phyloP scores from a whole-genome alignment of 2,888 invertebrate species.

The Creontiades dilutus region DNA sequence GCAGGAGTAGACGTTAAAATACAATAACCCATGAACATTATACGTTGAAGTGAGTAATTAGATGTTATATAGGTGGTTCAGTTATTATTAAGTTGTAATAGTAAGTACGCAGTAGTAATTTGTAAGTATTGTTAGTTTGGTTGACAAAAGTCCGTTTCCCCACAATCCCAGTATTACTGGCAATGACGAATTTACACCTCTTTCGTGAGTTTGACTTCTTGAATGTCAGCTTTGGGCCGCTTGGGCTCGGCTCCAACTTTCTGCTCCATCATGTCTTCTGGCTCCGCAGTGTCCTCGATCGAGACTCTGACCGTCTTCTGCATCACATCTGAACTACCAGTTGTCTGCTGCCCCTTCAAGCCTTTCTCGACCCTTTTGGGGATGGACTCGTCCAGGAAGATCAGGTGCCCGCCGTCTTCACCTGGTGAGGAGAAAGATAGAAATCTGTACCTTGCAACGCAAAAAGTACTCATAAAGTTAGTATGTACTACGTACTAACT shows the following conservation, averaged over 20 bases:
- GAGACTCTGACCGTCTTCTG: constrained; percentile 27
- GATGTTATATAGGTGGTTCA: too few species aligned
- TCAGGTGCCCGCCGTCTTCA: background rate
- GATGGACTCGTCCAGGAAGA: constrained; percentile 55
- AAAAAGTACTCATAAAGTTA: too few species aligned
- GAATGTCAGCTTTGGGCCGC: constrained; percentile 1
- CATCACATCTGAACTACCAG: background rate
- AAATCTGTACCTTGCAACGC: too few species aligned
- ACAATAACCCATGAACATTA: too few species aligned
- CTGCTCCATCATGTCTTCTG: constrained; percentile 21
- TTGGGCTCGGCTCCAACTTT: constrained; percentile 44
- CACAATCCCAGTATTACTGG: too few species aligned
- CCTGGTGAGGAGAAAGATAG: background rate
- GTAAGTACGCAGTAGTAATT: too few species aligned
- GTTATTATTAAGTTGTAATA: too few species aligned
- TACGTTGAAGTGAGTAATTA: too few species aligned
- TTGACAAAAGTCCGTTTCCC: too few species aligned
- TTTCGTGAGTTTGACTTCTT: constrained; percentile 45
- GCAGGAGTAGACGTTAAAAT: too few species aligned
- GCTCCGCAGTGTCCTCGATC: constrained; percentile 30
- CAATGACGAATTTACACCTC: constrained; percentile 14
- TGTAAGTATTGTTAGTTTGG: too few species aligned
- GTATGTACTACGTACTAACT: too few species aligned
- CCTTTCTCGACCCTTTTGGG: constrained; percentile 46
- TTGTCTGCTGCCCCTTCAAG: background rate